Conservation (phyloP, 2,797 vertebrate species). For the Agapornis canus region DNA sequence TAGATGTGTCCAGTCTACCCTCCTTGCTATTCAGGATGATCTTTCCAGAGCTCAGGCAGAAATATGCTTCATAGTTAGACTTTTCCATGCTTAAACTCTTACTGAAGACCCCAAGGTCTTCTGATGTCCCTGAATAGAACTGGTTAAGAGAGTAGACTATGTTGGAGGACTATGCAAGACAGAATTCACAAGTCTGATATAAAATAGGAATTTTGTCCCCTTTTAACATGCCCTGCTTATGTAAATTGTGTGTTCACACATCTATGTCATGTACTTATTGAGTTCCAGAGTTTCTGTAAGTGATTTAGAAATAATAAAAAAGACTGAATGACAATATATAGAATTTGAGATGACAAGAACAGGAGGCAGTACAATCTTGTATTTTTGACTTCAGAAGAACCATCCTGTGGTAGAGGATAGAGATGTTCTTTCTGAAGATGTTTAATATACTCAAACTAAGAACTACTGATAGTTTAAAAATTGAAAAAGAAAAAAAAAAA, state of each 20-base stretch:
- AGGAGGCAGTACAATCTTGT: not conserved
- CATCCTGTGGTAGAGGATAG: not conserved
- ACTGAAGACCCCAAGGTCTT: not conserved
- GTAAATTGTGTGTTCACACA: not conserved
- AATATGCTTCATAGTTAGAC: not conserved
- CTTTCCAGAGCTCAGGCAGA: not conserved
- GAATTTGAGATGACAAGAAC: not conserved
- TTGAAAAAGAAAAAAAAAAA: no score
- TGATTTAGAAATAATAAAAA: not conserved
- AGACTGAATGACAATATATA: not conserved
- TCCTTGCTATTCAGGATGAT: not conserved
- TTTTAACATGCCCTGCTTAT: not conserved
- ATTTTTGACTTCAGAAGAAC: not conserved
- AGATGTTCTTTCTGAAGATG: not conserved
- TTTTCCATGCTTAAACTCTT: not conserved
- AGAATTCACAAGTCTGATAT: not conserved
- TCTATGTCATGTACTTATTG: not conserved
- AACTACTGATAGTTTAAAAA: not conserved
- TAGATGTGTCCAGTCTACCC: not conserved
- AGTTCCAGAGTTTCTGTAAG: not conserved
- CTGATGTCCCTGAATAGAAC: not conserved
- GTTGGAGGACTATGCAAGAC: not conserved
- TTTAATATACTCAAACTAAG: not conserved
- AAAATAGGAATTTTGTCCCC: not conserved
- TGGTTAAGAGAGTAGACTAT: not conserved